These are phyloP conservation scores for Pyrrhosoma nymphula DNA, from an alignment of 2,888 invertebrate genomes.

Conservation along the genomic window DNA sequence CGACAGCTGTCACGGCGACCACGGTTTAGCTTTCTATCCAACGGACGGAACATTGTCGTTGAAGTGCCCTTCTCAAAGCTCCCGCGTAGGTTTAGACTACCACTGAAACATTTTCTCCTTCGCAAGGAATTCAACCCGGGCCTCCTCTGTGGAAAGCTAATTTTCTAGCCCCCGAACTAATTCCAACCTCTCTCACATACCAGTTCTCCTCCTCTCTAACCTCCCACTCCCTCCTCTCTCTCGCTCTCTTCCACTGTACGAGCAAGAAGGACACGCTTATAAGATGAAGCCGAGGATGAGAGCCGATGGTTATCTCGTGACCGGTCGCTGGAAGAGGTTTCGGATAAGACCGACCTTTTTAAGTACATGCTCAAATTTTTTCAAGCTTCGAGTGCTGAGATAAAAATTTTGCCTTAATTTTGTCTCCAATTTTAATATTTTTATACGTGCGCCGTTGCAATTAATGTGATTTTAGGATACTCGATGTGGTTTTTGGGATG, in stretches of 20 bases:
- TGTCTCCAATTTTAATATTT: background rate
- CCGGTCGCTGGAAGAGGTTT: background rate
- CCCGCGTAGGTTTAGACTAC: background rate
- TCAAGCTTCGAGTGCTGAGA: background rate
- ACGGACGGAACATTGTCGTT: no score
- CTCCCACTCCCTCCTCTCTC: background rate
- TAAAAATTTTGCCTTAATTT: background rate
- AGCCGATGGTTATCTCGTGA: background rate
- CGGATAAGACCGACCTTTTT: background rate
- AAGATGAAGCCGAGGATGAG: background rate
- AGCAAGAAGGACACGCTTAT: background rate
- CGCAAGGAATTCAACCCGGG: no score
- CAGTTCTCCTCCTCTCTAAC: no score
- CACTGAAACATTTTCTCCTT: no score
- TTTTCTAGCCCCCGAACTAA: no score
- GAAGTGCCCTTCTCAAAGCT: background rate
- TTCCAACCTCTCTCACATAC: no score
- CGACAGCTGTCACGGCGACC: no score
- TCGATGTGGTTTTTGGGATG: no score
- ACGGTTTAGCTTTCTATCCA: no score
- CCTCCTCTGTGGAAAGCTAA: no score
- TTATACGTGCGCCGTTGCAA: background rate
- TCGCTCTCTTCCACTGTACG: background rate
- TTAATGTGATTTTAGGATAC: background rate
- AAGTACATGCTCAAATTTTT: background rate